phyloP scores from a whole-genome alignment of 2,113 vertebrate genomes.

The Ia io region DNA sequence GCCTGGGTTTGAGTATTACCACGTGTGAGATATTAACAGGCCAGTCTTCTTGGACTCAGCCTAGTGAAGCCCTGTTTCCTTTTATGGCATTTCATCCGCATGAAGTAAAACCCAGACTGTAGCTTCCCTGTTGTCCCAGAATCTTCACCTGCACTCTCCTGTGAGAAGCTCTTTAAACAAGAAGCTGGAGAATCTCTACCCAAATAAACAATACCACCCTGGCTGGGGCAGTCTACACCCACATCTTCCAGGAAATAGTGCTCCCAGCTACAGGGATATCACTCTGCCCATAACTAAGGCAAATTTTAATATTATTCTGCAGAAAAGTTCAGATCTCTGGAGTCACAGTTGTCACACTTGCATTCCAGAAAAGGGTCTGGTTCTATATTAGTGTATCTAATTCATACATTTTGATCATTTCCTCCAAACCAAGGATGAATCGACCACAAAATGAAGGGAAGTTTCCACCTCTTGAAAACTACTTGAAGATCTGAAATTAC shows the following conservation, averaged over 20 bases:
- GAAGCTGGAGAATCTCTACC: not conserved
- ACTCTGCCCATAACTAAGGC: not conserved
- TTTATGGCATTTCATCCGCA: not conserved
- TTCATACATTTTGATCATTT: not conserved
- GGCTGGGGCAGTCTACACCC: not conserved
- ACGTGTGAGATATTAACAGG: not conserved
- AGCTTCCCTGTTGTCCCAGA: not conserved
- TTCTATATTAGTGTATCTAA: not conserved
- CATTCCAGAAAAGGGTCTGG: not conserved
- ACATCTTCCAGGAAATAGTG: slow-evolving; percentile 1
- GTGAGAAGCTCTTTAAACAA: slow-evolving; percentile 28
- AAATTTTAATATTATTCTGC: not conserved
- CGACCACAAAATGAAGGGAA: not conserved
- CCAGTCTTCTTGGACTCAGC: not conserved
- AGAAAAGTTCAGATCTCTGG: not conserved
- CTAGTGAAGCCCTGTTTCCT: not conserved
- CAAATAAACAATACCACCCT: not conserved
- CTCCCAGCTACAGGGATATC: not conserved
- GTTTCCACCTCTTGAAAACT: not conserved
- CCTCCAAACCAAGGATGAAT: not conserved
- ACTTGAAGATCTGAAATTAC: not conserved
- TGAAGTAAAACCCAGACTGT: not conserved
- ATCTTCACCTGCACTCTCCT: not conserved
- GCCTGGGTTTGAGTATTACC: not conserved
- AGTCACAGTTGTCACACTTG: not conserved